Evolutionary conservation across 1,140 invertebrate species (phyloP).

Genomic region (Temnothorax longispinosus): DNA sequence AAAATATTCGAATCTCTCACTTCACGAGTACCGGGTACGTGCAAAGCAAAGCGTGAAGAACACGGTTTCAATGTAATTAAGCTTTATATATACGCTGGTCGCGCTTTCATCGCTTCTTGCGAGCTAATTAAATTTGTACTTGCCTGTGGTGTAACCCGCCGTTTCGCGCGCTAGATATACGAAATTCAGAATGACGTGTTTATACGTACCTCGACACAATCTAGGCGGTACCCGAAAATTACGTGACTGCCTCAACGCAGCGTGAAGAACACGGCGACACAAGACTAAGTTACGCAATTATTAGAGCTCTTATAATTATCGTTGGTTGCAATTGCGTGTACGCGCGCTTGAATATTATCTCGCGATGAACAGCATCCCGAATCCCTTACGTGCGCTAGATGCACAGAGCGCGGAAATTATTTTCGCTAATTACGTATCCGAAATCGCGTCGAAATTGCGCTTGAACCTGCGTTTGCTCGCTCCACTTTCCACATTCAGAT

Average conservation of each 20-base stretch:
- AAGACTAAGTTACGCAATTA: background rate
- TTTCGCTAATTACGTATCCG: slow-evolving; percentile 14
- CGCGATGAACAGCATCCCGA: background rate
- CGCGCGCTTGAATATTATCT: background rate
- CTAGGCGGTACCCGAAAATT: slow-evolving; percentile 28
- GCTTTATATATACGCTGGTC: slow-evolving; percentile 22
- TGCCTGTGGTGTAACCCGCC: slow-evolving; percentile 14
- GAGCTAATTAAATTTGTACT: slow-evolving; percentile 57
- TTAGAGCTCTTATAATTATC: slow-evolving; percentile 42
- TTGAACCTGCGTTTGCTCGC: background rate
- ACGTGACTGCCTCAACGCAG: background rate
- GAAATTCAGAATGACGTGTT: slow-evolving; percentile 22
- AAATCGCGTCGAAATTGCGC: background rate
- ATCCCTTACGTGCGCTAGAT: background rate
- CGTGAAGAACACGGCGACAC: background rate
- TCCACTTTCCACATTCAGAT: background rate
- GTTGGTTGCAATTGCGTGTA: slow-evolving; percentile 18
- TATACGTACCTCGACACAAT: background rate
- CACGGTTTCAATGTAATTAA: slow-evolving; percentile 38
- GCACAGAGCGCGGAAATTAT: background rate
- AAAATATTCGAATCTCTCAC: slow-evolving; percentile 35
- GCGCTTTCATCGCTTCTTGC: slow-evolving; percentile 32
- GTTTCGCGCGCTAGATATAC: background rate
- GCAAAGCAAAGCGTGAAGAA: background rate
- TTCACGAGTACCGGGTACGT: too few relatives aligned